Conservation (phyloP, 2,113 vertebrate species). For the Oryctolagus cuniculus region mOryCun1.1 NC_091432.1:37571001-37571500, state of each 20-base stretch:
- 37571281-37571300: conserved; percentile 48
- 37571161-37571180: conserved; percentile 49
- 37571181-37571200: conserved; percentile 51
- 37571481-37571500: too few relatives aligned
- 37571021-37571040: neutral
- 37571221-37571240: conserved; percentile 32
- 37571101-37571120: conserved; percentile 24
- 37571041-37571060: neutral
- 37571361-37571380: neutral
- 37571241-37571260: conserved; percentile 19
- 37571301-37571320: neutral
- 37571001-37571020: neutral
- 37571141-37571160: neutral
- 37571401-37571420: too few relatives aligned
- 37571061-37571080: conserved; percentile 8
- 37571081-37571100: conserved; percentile 18
- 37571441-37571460: too few relatives aligned
- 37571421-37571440: too few relatives aligned
- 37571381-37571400: neutral
- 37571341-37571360: neutral
- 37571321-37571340: conserved; percentile 9
- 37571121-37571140: conserved; percentile 40
- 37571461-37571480: too few relatives aligned
- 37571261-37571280: conserved; percentile 20
- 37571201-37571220: neutral